Base-by-base conservation (phyloP, 2,113 vertebrate species). In the Pterocles gutturalis region DNA sequence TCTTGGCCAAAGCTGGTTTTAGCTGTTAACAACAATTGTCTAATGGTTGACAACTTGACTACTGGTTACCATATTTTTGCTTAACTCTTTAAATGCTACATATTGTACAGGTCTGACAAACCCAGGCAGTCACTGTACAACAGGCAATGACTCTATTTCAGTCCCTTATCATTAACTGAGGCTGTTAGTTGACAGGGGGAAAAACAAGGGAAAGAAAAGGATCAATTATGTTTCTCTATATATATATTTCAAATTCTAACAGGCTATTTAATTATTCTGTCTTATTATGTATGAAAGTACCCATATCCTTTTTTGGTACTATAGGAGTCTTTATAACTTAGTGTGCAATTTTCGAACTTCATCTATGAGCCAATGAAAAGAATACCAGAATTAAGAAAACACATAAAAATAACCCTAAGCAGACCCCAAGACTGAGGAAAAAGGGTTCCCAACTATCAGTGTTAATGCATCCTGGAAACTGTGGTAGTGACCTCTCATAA, bases 121-220 rank as follows among this genome's bases (percentile, higher is more conserved):
- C 4, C 7, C 20, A 49, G 19, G 5, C 8, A 73, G 34, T 13
- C n/a, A 18, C 8, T 54, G 25, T 45, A 46, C 7, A 89, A 13
- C 4, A 75, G 75, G 4, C 0, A 84, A 21, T 34, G 4, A 16
- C 0, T 0, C 2, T 69, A 46, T 76, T 72, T 79, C 69, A 76
- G 43, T 72, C 17, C 5, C 38, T 89, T 85, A 8, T 29, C 8
- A 34, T 66, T 83, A 76, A 48, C 26, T 26, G 54, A 83, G 45
- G 2, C 24, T 15, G 29, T 55, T 77, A 70, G 41, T 53, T 57
- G 46, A 66, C 8, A 36, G 53, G 6, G 10, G 9, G 24, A 51
- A 13, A 25, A 25, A 51, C 12, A 1, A 28, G 11, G 29, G 12
- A 1, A 28, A 17, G 29, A 12, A 8, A 12, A 67, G 14, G 45